These are phyloP conservation scores for Aurelia coerulea DNA, from an alignment of 30 jellyfish, hydroid and myxozoan species.

Conservation along the genomic window DNA sequence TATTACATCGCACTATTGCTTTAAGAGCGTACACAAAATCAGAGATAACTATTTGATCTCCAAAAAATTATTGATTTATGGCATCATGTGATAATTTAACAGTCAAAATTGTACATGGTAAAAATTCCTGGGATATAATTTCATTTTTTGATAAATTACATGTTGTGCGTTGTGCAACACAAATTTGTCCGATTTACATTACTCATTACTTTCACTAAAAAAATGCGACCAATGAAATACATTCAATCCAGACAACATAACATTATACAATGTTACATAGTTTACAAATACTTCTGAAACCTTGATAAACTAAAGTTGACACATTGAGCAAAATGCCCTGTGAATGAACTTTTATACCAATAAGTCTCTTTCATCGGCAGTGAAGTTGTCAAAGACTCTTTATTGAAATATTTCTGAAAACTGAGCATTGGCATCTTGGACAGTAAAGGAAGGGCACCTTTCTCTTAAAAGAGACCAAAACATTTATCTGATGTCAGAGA, in stretches of 20 bases:
- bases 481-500: slow-evolving; percentile 15
- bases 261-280: slow-evolving; percentile 9
- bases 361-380: too few relatives aligned
- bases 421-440: slow-evolving; percentile 23
- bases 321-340: slow-evolving; percentile 17
- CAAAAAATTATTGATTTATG: background rate
- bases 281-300: slow-evolving; percentile 16
- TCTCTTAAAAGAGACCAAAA: slow-evolving; percentile 23
- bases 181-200: background rate
- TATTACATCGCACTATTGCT: slow-evolving; percentile 6
- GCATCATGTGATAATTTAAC: slow-evolving; percentile 1
- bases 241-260: slow-evolving; percentile 6
- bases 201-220: background rate
- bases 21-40: background rate
- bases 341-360: slow-evolving; percentile 7
- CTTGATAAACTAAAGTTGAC: background rate
- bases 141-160: slow-evolving; percentile 3
- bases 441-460: slow-evolving; percentile 26
- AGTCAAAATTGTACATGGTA: background rate
- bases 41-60: background rate
- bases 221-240: background rate
- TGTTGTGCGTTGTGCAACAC: slow-evolving; percentile 11
- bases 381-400: slow-evolving; percentile 8
- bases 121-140: background rate
- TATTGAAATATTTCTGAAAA: slow-evolving; percentile 14